phyloP scores from a whole-genome alignment of 2,888 invertebrate genomes.

The Drosophila crucigera region DNA sequence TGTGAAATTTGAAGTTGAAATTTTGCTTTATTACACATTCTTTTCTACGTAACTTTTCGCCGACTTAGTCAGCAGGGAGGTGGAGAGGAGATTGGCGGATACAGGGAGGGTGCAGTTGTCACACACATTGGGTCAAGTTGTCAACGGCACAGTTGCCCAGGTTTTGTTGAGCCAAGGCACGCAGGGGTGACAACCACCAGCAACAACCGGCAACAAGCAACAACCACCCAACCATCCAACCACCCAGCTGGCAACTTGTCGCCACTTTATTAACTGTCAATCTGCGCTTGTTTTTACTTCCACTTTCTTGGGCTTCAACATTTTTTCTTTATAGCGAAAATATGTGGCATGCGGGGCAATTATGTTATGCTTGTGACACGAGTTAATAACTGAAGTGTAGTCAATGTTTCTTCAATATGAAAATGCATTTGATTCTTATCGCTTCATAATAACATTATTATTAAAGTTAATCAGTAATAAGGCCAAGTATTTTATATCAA shows the following conservation, averaged over 20 bases:
- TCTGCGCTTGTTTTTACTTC: slow-evolving; percentile 59
- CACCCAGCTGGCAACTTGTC: slow-evolving; percentile 69
- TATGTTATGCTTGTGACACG: background rate
- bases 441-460: background rate
- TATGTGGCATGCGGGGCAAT: slow-evolving; percentile 7
- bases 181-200: slow-evolving; percentile 30
- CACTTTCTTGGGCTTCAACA: slow-evolving; percentile 29
- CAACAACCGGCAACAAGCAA: slow-evolving; percentile 25
- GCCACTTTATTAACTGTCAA: slow-evolving; percentile 80
- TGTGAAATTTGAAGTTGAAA: slow-evolving; percentile 46
- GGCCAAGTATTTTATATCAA: no score
- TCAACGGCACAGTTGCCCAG: slow-evolving; percentile 74
- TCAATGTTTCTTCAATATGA: background rate
- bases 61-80: background rate
- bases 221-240: background rate
- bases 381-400: background rate
- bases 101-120: slow-evolving; percentile 49
- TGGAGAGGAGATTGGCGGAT: background rate
- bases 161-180: slow-evolving; percentile 37
- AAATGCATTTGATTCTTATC: background rate
- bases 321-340: background rate
- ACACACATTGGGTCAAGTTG: slow-evolving; percentile 78
- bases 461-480: background rate
- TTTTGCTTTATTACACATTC: slow-evolving; percentile 51
- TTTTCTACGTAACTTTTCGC: slow-evolving; percentile 36